Evolutionary conservation across 92 coral and sea anemone species (phyloP), one percentile per base, ranked within the genome.

Genomic region (Parazoanthus swiftii): DNA sequence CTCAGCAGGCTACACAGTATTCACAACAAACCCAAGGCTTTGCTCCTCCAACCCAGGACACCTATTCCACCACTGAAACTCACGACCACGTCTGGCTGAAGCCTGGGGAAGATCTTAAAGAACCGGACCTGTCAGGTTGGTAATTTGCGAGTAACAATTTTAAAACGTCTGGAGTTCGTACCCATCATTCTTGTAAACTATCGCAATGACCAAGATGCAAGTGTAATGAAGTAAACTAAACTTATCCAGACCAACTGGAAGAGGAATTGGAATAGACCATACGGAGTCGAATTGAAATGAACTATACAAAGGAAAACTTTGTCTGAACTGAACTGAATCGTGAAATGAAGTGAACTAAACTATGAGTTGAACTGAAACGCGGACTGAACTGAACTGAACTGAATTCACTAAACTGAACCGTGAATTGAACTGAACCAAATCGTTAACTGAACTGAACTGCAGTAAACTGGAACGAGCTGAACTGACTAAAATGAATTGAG

Each of bases 81-180:
- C 87, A 84, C 58, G 87, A 84, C 78, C 44, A 84, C 48, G 67
- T 84, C 15, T 84, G 87, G 87, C 66, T 84, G 67, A 84, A 84
- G 87, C 87, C 87, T 43, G 87, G 79, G 66, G 87, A 84, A 71
- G 87, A 84, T 25, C 71, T 84, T 73, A 84, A 84, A 20, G 87
- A 84, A 18, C 43, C 79, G n/a, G 77, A 46, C 25, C 29, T 71
- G 48, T 84, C 87, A 44, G 87, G 87, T 84, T 50, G 4, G 79
- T 68, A 56, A 79, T 36, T 79, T n/a, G 66, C 67, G 10, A 21
- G 14, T 6, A 42, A 6, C 13, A 77, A 21, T 42, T 0, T 21
- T 13, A 39, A 18, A 43, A 21, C 50, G 35, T 77, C 48, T 43
- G 16, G 58, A 51, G 16, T 13, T 51, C 10, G 50, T 46, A 46